phyloP scores from a whole-genome alignment of 2,113 vertebrate species.

The Coracopsis vasa region DNA sequence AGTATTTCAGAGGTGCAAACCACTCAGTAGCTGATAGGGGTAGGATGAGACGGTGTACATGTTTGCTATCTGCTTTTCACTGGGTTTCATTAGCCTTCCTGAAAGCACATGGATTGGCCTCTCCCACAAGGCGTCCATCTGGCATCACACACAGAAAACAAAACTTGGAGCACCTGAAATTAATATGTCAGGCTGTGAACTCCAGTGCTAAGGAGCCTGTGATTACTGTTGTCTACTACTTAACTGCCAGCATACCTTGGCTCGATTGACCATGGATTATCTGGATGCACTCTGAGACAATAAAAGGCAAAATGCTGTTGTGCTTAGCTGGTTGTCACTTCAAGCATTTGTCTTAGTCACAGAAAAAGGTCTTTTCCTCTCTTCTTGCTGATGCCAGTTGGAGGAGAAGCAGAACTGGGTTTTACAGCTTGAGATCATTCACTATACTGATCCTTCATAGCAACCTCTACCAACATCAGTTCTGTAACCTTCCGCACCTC shows the following conservation, averaged over 20 bases:
- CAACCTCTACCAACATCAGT: not conserved
- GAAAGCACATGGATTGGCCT: not conserved
- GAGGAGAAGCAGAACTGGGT: not conserved
- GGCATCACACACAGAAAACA: not conserved
- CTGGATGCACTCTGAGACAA: not conserved
- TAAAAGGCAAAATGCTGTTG: not conserved
- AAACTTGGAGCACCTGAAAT: not conserved
- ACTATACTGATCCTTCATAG: not conserved
- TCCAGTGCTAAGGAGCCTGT: not conserved
- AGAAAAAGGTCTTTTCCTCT: not conserved
- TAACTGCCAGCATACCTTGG: accelerated
- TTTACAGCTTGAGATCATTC: not conserved
- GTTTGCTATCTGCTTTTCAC: not conserved
- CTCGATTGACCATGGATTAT: not conserved
- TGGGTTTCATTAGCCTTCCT: not conserved
- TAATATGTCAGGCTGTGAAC: not conserved
- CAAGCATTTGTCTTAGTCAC: slow-evolving; percentile 46
- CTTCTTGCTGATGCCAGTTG: not conserved
- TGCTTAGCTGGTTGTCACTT: not conserved
- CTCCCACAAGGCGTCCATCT: not conserved
- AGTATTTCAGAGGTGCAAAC: not conserved
- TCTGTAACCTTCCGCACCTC: not conserved
- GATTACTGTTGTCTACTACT: not conserved
- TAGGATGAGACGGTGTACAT: not conserved
- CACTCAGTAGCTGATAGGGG: not conserved